These are phyloP conservation scores for Leguminivora glycinivorella DNA, from an alignment of 1,140 invertebrate genomes.

Conservation along the genomic window DNA sequence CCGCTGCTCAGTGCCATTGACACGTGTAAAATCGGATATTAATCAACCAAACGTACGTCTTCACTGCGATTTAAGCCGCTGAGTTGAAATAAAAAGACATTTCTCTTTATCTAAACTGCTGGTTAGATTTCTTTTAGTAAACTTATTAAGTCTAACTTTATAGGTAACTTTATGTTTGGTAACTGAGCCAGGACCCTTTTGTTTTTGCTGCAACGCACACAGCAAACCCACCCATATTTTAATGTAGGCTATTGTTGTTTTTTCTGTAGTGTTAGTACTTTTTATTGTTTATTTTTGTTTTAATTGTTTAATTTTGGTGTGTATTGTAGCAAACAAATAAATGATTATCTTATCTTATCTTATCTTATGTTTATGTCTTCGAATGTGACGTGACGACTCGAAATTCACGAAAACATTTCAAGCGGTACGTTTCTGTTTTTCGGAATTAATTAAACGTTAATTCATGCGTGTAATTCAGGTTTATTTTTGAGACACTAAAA, in stretches of 20 bases:
- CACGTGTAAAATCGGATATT: constrained; percentile 56
- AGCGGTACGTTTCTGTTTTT: not conserved
- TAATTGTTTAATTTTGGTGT: too few species aligned
- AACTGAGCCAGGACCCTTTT: too few species aligned
- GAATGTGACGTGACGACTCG: constrained; percentile 5
- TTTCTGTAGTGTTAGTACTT: too few species aligned
- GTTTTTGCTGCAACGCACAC: too few species aligned
- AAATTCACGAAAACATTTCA: not conserved
- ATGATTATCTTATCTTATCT: too few species aligned
- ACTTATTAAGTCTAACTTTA: not conserved
- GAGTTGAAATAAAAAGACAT: not conserved
- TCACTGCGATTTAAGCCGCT: constrained; percentile 32
- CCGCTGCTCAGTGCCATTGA: constrained; percentile 40
- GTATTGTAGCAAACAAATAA: too few species aligned
- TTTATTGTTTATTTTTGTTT: too few species aligned
- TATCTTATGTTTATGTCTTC: not conserved
- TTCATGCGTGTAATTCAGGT: constrained; percentile 14
- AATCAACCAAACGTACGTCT: constrained; percentile 47
- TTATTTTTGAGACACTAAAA: constrained; percentile 19
- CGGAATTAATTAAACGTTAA: constrained; percentile 9
- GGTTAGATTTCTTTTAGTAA: not conserved
- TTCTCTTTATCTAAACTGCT: constrained; percentile 4
- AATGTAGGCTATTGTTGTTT: too few species aligned
- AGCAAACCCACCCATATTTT: too few species aligned
- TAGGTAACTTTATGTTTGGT: too few species aligned